Evolutionary conservation across 2,113 vertebrate genomes (phyloP), one percentile per base, ranked within the genome.

Genomic region (Scolopax mira): DNA sequence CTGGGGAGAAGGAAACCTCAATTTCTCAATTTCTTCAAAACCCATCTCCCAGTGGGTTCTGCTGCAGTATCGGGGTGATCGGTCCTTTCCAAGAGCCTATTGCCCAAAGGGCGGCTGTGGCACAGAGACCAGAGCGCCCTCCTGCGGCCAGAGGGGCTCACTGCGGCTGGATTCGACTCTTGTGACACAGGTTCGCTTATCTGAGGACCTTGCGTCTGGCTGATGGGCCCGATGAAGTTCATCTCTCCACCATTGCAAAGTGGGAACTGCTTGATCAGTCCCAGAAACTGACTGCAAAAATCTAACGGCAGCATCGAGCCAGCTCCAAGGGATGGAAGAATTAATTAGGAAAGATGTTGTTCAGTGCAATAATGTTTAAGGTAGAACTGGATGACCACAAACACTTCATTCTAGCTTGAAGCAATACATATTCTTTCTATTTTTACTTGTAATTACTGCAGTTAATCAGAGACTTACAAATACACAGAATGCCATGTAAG

Each of bases 201-300:
- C 93, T 89, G 0, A 97, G 98, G 48, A 97, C 98, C 24, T 79
- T 99, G 49, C 98, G 99, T 35, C 85, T 99, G 21, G 99, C 99
- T 4, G 99, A 99, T 0, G 99, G 99, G 12, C 99, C 99, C 0
- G 99, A 99, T 8, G 99, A 99, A 97, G 99, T 99, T 66, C 99
- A 99, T 79, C 98, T 99, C 73, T 99, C 99, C 7, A 93, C 98
- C 10, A 96, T 99, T 4, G 99, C 99, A 33, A 93, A 61, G 48
- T 95, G 99, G 92, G 99, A 99, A 86, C 97, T 99, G 64, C 96
- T 69, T 11, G 98, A 99, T 28, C 99, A 99, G 94, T 95, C 98
- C 1, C 97, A 95, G 79, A 85, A 65, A 19, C 48, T 97, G 16
- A 89, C 87, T 17, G 98, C 99, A 72, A 99, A 98, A 94, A 97